Percentiles rank a stretch among this genome's conserved stretches.
Conservation (phyloP, 2,113 vertebrate species). For the Neogobius melanostomus region DNA sequence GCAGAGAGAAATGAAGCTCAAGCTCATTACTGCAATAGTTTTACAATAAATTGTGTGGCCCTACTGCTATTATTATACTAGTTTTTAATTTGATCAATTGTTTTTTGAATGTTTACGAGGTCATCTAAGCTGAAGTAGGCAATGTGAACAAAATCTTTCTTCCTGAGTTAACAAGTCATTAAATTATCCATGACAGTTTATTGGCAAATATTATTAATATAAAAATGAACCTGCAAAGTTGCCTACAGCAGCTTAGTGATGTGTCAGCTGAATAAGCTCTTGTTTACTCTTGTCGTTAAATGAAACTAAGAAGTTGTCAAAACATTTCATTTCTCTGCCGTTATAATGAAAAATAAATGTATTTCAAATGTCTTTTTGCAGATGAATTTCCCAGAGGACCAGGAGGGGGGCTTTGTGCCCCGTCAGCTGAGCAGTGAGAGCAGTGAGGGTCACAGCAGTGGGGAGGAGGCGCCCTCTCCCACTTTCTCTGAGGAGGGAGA, state of each 20-base stretch:
- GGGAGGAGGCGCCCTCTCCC: slow-evolving; percentile 90
- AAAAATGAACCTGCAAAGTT: background rate
- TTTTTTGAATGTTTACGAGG: background rate
- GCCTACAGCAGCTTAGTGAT: slow-evolving; percentile 7
- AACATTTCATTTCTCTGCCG: too few relatives aligned
- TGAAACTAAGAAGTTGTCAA: background rate
- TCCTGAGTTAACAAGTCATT: background rate
- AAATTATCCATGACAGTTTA: background rate
- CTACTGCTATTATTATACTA: background rate
- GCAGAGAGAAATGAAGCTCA: background rate
- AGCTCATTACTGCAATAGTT: background rate
- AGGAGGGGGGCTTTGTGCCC: slow-evolving; percentile 79
- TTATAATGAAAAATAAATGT: too few relatives aligned
- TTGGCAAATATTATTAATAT: too few relatives aligned
- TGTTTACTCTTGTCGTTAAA: background rate
- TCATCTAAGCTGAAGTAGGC: slow-evolving; percentile 4
- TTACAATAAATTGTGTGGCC: background rate
- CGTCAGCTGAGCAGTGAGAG: slow-evolving; percentile 87
- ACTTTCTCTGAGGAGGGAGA: slow-evolving; percentile 91
- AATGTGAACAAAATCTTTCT: background rate
- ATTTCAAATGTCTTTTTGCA: slow-evolving; percentile 49
- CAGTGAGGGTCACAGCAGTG: slow-evolving; percentile 90
- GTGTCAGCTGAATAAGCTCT: background rate
- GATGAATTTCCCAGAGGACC: slow-evolving; percentile 98
- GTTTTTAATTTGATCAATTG: background rate